Conservation (phyloP, 2,797 vertebrate genomes). For the Mus spretus region DNA sequence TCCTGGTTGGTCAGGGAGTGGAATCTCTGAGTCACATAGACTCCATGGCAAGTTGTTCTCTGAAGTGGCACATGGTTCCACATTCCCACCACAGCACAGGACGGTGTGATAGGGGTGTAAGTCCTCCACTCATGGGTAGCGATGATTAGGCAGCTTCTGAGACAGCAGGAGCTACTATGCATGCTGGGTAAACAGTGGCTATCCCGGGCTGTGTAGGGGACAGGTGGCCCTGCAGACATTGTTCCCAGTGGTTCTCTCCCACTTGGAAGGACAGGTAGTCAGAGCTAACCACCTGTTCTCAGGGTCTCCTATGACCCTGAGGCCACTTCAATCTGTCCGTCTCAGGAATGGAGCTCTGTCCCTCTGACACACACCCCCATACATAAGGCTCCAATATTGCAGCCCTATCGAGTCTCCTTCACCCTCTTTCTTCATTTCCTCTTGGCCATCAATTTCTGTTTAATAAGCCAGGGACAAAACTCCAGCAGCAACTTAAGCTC, state of each 20-base stretch:
- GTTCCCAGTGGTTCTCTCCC: neutral
- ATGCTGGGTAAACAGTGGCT: neutral
- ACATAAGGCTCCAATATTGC: neutral
- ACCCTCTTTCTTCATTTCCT: slow-evolving; percentile 75
- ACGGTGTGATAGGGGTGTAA: neutral
- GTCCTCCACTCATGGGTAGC: accelerated
- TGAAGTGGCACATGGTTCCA: neutral
- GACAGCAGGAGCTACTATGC: neutral
- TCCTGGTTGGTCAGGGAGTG: neutral
- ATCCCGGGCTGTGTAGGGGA: no score
- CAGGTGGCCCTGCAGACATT: neutral
- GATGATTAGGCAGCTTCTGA: neutral
- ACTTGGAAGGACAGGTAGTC: neutral
- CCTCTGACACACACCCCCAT: accelerated
- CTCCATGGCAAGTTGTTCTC: neutral
- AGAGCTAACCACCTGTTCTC: neutral
- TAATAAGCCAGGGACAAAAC: slow-evolving; percentile 76
- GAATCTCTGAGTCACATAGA: neutral
- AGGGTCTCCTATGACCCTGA: neutral
- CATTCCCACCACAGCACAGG: neutral
- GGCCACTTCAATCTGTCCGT: neutral
- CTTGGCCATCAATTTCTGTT: slow-evolving; percentile 76
- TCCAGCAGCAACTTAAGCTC: slow-evolving; percentile 69
- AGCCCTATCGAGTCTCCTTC: slow-evolving; percentile 10
- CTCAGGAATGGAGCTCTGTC: neutral